Evolutionary conservation across 2,888 invertebrate genomes (phyloP).

Genomic region (Phasia obesa): DNA sequence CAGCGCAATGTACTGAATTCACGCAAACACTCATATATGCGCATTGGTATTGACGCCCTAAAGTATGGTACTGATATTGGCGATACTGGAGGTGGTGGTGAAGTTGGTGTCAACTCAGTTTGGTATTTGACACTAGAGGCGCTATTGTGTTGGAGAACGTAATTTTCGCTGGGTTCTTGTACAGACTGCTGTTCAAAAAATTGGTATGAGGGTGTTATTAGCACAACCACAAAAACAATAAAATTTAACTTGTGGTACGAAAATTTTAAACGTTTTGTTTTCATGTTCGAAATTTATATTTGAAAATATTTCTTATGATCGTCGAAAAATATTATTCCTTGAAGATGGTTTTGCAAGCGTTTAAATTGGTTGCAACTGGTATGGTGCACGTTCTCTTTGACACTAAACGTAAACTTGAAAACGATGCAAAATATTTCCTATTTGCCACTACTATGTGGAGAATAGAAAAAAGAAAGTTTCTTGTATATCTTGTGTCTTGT

Average conservation of each 20-base stretch:
- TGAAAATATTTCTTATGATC: neutral
- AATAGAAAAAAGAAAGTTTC: slow-evolving; percentile 53
- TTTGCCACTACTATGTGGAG: neutral
- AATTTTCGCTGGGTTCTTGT: slow-evolving; percentile 43
- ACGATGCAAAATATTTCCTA: slow-evolving; percentile 40
- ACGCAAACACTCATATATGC: slow-evolving; percentile 81
- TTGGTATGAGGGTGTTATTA: slow-evolving; percentile 69
- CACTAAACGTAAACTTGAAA: slow-evolving; percentile 49
- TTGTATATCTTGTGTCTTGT: neutral
- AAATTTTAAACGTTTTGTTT: slow-evolving; percentile 10
- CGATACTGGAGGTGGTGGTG: neutral
- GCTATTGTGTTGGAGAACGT: slow-evolving; percentile 30
- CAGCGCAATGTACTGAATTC: slow-evolving; percentile 83
- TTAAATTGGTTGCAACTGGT: slow-evolving; percentile 44
- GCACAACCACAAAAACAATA: slow-evolving; percentile 52
- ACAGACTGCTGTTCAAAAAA: slow-evolving; percentile 33
- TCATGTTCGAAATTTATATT: slow-evolving; percentile 8
- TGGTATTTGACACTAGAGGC: slow-evolving; percentile 63
- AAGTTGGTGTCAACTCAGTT: slow-evolving; percentile 17
- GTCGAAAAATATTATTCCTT: neutral
- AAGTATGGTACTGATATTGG: slow-evolving; percentile 77
- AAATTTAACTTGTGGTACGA: slow-evolving; percentile 57
- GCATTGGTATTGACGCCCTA: slow-evolving; percentile 80
- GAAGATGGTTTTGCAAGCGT: slow-evolving; percentile 25
- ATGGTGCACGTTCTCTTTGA: slow-evolving; percentile 50